Percentiles rank a stretch among this genome's conserved stretches.
Evolutionary conservation across 92 coral and sea anemone species (phyloP).

Genomic region (Porites rus): DNA sequence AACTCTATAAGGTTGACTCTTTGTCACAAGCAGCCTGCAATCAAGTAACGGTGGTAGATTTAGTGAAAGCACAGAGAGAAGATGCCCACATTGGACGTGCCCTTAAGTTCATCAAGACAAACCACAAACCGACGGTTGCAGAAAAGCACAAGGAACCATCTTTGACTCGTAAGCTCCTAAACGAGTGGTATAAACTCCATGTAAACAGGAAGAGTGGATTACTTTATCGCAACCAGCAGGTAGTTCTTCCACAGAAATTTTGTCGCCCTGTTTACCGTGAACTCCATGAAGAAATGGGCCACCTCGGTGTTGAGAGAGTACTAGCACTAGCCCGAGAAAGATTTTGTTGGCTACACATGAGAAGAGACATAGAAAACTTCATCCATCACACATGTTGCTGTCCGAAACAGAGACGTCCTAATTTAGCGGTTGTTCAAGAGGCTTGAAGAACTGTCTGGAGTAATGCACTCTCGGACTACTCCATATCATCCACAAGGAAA

Average conservation of each 20-base stretch:
- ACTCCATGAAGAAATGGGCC: constrained; percentile 70
- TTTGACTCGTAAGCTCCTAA: constrained; percentile 59
- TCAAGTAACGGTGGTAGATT: constrained; percentile 38
- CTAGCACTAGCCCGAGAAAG: constrained; percentile 53
- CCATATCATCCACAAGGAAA: too few relatives aligned
- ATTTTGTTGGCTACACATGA: constrained; percentile 57
- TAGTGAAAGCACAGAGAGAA: constrained; percentile 14
- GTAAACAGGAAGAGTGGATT: constrained; percentile 32
- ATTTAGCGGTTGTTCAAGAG: background rate
- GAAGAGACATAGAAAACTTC: constrained; percentile 30
- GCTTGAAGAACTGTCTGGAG: too few relatives aligned
- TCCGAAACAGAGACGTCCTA: constrained; percentile 47
- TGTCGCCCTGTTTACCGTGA: constrained; percentile 41
- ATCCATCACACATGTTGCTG: constrained; percentile 35
- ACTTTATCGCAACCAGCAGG: constrained; percentile 40
- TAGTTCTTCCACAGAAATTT: constrained; percentile 49
- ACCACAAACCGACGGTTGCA: constrained; percentile 44
- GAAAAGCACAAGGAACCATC: constrained; percentile 57
- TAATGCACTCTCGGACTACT: too few relatives aligned
- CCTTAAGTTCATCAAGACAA: constrained; percentile 43
- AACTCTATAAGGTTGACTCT: background rate
- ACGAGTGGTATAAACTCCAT: constrained; percentile 59
- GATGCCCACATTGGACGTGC: constrained; percentile 48
- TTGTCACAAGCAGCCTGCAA: constrained; percentile 2
- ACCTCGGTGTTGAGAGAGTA: constrained; percentile 54